Base-by-base conservation (phyloP, 1,140 invertebrate species). In the Stegodyphus dumicola region DNA sequence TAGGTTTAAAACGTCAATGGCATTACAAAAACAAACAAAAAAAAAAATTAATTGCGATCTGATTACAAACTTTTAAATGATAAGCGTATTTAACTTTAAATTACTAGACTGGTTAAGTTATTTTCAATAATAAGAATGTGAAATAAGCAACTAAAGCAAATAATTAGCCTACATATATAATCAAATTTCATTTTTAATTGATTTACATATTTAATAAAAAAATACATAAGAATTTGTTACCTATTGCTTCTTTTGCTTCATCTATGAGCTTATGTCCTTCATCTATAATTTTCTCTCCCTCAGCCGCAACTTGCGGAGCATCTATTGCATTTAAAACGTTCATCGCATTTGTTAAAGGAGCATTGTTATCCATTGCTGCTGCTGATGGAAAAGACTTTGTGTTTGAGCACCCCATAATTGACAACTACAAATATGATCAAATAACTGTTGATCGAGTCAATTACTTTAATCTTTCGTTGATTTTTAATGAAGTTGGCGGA, bases 381-480 rank as follows among this genome's bases (percentile, higher is more conserved):
- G 11, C 73, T 6, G 48, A 49, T 2, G 81, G 81, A 70, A 85
- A 77, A 17, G 81, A 67, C 70, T 85, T 85, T 10, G 81, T 85
- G 65, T 85, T 85, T 4, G 81, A 85, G 52, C 81, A 85, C 64
- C 81, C 81, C 81, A 85, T 85, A 71, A 33, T 33, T 33, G 33
- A 3, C 33, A 33, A 18, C 54, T 17, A 10, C 49, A 48, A 7
- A 76, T 64, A 13, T 15, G 6, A 7, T 11, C 17, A 69, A 66
- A 7, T 18, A 79, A 52, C 51, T n/a, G 11, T 11, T 49, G 6
- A 15, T 48, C 7, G 70, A 67, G 51, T 5, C 48, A 76, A 11
- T 13, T 10, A 64, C 17, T 13, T 17, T n/a, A 65, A 33, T 66
- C 13, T n/a, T 4, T 6, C 15, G 33, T 3, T 33, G 10, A 52